Evolutionary conservation across 2,888 invertebrate species (phyloP).

Genomic region (Gisinianus flammeolus): DNA sequence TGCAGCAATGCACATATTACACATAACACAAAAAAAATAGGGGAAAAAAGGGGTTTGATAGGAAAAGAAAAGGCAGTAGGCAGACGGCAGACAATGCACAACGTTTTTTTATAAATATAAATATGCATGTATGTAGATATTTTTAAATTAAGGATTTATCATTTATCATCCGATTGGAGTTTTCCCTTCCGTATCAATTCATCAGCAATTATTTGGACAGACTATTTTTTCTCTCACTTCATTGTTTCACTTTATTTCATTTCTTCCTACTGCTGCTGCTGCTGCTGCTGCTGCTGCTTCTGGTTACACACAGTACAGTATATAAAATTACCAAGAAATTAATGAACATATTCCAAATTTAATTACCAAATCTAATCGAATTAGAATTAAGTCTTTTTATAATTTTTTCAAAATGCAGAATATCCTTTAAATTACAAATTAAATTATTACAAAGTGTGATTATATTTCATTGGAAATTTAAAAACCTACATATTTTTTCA

Average conservation of each 20-base stretch:
- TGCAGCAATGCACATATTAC: not conserved
- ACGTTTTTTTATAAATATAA: not conserved
- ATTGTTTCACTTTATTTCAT: too few species aligned
- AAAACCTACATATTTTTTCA: too few species aligned
- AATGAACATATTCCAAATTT: not conserved
- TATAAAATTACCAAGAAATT: not conserved
- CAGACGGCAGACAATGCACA: not conserved
- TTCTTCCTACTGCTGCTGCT: not conserved
- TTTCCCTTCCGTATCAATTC: constrained; percentile 7
- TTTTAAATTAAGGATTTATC: constrained; percentile 35
- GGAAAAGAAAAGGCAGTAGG: not conserved
- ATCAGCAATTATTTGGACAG: not conserved
- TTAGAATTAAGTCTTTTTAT: too few species aligned
- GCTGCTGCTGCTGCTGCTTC: not conserved
- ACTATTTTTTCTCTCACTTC: not conserved
- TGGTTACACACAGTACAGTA: too few species aligned
- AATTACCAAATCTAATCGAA: not conserved
- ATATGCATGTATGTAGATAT: constrained; percentile 6
- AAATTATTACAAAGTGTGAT: too few species aligned
- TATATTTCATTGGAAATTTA: constrained; percentile 1
- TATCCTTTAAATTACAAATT: not conserved
- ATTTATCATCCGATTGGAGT: constrained; percentile 24
- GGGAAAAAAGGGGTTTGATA: not conserved
- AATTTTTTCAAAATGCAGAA: too few species aligned
- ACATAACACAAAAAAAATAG: not conserved